Evolutionary conservation across 1,140 invertebrate genomes (phyloP).

Genomic region (Steinernema feltiae): DNA sequence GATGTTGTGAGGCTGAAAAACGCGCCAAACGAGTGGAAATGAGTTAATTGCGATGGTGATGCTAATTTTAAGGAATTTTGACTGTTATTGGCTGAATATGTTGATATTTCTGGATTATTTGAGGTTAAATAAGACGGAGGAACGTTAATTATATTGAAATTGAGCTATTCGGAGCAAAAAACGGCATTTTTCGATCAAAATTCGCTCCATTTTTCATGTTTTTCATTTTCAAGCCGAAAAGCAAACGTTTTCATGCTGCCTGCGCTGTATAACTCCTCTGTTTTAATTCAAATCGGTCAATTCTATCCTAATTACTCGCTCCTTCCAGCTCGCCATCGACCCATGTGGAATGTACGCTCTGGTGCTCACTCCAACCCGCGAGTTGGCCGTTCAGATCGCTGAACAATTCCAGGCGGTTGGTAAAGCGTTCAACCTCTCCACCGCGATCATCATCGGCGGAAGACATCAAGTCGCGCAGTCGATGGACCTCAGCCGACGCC

Average conservation of each 20-base stretch:
- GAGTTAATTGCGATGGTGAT: neutral
- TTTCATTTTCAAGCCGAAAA: slow-evolving; percentile 2
- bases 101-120: too few species aligned
- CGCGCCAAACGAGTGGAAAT: neutral
- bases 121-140: too few species aligned
- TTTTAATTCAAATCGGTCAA: neutral
- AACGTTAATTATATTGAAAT: too few species aligned
- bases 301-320: too few species aligned
- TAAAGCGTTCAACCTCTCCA: slow-evolving; percentile 43
- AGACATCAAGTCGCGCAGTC: slow-evolving; percentile 14
- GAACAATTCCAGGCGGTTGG: slow-evolving; percentile 54
- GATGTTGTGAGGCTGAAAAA: neutral
- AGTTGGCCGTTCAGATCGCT: slow-evolving; percentile 56
- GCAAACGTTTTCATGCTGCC: neutral
- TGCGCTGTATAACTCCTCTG: neutral
- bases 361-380: slow-evolving; percentile 51
- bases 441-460: slow-evolving; percentile 40
- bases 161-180: too few species aligned
- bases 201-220: neutral
- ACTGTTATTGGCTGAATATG: too few species aligned
- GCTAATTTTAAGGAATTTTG: too few species aligned
- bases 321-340: slow-evolving; percentile 40
- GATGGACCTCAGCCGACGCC: slow-evolving; percentile 26
- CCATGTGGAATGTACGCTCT: slow-evolving; percentile 53
- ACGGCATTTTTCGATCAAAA: slow-evolving; percentile 8